Evolutionary conservation across 2,797 vertebrate genomes (phyloP), one percentile per base, ranked within the genome.

Genomic region (Argya squamiceps): DNA sequence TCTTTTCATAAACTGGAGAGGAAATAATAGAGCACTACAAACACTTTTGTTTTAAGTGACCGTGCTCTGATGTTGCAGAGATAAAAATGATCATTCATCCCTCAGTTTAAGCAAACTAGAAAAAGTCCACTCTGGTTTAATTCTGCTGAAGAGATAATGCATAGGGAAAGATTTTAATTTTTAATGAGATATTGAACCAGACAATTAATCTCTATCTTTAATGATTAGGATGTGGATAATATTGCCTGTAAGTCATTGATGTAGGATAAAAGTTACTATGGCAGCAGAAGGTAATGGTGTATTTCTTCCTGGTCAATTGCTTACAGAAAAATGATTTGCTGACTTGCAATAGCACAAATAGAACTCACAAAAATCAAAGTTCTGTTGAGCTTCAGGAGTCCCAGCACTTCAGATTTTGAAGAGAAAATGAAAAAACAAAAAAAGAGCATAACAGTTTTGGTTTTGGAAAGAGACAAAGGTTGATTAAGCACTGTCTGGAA

Each of bases 391-490:
- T 82, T 43, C 43, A 41, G 39, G n/a, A 83, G 41, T 39, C 14
- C 9, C 27, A 92, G 67, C 17, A 60, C 13, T 64, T 44, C 22
- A 64, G 12, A 24, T 53, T 82, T 59, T 69, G 52, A 47, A 63
- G 27, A 91, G 29, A 56, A 92, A 86, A 52, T 23, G 2, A 26
- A 60, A 60, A 59, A 70, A 4, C 10, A n/a, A 47, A 65, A 53
- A 73, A 37, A 49, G 32, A 85, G 17, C 94, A 43, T 77, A 97
- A 80, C 23, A 73, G 20, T 50, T 68, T 30, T 10, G 21, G 34
- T 76, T 95, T 92, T 93, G 12, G 37, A 92, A 96, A 84, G 80
- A 88, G 37, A 43, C 29, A 91, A 94, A 94, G 36, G 46, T 71
- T 78, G 44, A 53, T 81, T 88, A 88, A 77, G 80, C 12, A 4